Conservation (phyloP, 2,888 invertebrate species). For the Villa cingulata region DNA sequence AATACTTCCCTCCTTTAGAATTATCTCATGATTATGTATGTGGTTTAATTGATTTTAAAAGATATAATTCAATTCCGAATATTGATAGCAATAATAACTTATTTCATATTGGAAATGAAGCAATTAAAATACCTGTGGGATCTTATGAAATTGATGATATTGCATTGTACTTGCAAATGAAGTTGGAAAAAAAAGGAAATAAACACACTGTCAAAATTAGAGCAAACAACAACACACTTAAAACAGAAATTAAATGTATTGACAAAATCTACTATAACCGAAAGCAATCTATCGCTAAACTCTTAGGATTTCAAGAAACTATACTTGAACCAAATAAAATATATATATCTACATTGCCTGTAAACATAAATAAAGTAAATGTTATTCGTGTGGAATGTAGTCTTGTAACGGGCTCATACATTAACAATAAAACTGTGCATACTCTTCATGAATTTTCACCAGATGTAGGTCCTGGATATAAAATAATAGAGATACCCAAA, state of each 20-base stretch:
- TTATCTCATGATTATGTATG: slow-evolving; percentile 18
- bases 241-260: no score
- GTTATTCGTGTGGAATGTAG: no score
- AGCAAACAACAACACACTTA: no score
- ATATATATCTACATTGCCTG: no score
- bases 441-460: slow-evolving; percentile 27
- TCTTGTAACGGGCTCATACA: no score
- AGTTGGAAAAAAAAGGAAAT: not conserved
- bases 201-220: not conserved
- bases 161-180: slow-evolving; percentile 1
- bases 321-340: no score
- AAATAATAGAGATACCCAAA: no score
- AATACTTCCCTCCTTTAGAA: slow-evolving; percentile 11
- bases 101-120: no score
- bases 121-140: no score
- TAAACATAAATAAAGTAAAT: no score
- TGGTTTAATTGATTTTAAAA: slow-evolving; percentile 22
- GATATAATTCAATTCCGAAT: slow-evolving; percentile 20
- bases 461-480: slow-evolving; percentile 24
- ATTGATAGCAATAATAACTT: slow-evolving; percentile 23
- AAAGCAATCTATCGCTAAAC: slow-evolving; percentile 3
- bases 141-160: slow-evolving; percentile 25
- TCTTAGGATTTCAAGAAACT: no score
- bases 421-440: slow-evolving; percentile 16
- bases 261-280: no score